phyloP scores from a whole-genome alignment of 2,888 invertebrate species.

The Callinectes sapidus region DNA sequence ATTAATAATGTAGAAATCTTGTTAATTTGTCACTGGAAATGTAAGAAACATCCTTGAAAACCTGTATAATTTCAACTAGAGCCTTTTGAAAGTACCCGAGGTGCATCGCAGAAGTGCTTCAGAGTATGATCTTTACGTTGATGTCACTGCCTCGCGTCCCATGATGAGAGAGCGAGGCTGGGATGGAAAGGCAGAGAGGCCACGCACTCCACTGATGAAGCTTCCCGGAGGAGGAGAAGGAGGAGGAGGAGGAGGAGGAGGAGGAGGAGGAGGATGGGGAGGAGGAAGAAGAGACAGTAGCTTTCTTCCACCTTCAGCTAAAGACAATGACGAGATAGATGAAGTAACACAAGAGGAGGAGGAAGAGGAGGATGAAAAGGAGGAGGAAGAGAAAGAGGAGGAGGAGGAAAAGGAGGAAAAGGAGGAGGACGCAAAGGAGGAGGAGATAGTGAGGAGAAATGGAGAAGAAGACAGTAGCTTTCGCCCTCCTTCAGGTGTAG shows the following conservation, averaged over 20 bases:
- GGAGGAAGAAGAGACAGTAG: background rate
- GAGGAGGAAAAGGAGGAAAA: background rate
- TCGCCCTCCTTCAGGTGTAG: background rate
- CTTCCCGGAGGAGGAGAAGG: background rate
- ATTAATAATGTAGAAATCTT: too few species aligned
- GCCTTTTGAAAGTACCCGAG: too few species aligned
- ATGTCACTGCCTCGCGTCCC: background rate
- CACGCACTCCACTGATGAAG: conserved; percentile 4
- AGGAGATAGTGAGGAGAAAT: too few species aligned
- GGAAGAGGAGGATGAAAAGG: background rate
- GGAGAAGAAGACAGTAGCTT: background rate
- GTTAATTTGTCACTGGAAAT: too few species aligned
- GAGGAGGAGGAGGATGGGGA: background rate
- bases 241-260: conserved; percentile 24
- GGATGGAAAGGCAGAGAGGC: background rate
- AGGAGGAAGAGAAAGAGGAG: too few species aligned
- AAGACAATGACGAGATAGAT: background rate
- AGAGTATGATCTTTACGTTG: background rate
- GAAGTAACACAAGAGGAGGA: background rate
- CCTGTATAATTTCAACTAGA: too few species aligned
- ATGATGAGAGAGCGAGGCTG: background rate
- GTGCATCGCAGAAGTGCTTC: background rate
- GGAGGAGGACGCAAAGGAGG: too few species aligned
- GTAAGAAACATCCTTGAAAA: too few species aligned
- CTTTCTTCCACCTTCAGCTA: background rate